Percentiles rank a stretch among this genome's conserved stretches.
Evolutionary conservation across 2,113 vertebrate species (phyloP).

Genomic region (Chlorodrepanis virens): DNA sequence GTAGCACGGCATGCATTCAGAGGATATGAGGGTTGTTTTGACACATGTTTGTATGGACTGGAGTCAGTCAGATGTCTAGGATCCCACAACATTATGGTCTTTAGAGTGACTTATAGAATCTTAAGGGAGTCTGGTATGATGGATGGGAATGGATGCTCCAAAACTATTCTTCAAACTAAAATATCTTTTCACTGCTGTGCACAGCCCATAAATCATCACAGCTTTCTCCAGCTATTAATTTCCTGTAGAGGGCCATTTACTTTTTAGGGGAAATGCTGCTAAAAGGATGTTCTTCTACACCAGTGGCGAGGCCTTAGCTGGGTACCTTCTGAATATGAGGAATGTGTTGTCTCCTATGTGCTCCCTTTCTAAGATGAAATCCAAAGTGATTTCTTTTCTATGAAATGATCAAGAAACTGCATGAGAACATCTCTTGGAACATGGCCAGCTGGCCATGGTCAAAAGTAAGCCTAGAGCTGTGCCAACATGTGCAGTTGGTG

Average conservation of each 20-base stretch:
- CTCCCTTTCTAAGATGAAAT: background rate
- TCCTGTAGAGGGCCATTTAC: background rate
- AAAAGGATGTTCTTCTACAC: background rate
- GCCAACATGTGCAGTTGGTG: background rate
- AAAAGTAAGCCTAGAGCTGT: background rate
- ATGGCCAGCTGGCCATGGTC: fast-evolving
- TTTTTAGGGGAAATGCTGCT: background rate
- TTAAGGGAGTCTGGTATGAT: background rate
- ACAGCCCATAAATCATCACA: background rate
- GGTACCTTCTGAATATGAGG: background rate
- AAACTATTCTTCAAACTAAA: background rate
- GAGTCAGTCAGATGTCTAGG: background rate
- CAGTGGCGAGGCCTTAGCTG: background rate
- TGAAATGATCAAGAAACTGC: background rate
- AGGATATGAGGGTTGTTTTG: background rate
- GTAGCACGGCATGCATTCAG: background rate
- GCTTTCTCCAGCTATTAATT: background rate
- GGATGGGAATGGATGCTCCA: background rate
- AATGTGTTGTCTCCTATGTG: background rate
- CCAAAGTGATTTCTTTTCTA: background rate
- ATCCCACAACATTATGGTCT: background rate
- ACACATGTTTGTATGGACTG: background rate
- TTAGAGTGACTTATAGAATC: background rate
- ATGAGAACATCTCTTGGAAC: background rate
- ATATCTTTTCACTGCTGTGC: background rate